Evolutionary conservation across 2,797 vertebrate species (phyloP), one percentile per base, ranked within the genome.

Genomic region (Sus cebifrons): DNA sequence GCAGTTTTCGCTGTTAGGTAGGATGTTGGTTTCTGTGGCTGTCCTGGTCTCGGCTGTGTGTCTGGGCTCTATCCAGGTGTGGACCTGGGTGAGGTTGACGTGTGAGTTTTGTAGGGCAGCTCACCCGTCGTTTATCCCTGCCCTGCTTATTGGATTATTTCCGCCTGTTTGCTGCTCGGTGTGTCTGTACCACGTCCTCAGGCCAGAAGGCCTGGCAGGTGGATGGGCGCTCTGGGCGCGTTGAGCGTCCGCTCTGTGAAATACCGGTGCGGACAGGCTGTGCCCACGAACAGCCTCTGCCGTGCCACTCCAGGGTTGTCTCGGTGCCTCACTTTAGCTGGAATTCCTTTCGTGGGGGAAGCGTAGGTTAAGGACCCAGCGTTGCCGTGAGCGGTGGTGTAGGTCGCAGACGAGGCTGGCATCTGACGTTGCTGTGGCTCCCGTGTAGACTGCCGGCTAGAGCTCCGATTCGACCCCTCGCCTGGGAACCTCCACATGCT

Each of bases 1-100:
- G 36, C 36, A 36, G 36, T 36, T 36, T 36, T 36, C 36, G 4
- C 36, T 36, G 36, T 36, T 36, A 36, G 3, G 36, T 36, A 36
- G 36, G 3, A 3, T 84, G 1, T 64, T 95, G 79, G 64, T 54
- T 88, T 93, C 27, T 32, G 0, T 73, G 78, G n/a, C 62, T 92
- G 93, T 88, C 40, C n/a, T 88, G 15, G 70, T 92, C 94, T 94
- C 94, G 14, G 17, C 74, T 62, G 2, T 60, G 1, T 64, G 13
- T 74, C 36, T 49, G n/a, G 36, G 88, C 6, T 15, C 29, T 65
- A 83, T 60, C 23, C 91, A 64, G 10, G n/a, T 87, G 13, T 85
- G 11, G 85, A 44, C 79, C 49, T 89, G 32, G 49, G 88, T 89
- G 32, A 92, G 86, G 90, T 94, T 90, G 89, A 64, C 64, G 52